A percentile compares a stretch with the other conserved stretches of the same genome.
These are phyloP conservation scores for Psittacula echo DNA, from an alignment of 2,797 vertebrate species.

Conservation along the genomic window DNA sequence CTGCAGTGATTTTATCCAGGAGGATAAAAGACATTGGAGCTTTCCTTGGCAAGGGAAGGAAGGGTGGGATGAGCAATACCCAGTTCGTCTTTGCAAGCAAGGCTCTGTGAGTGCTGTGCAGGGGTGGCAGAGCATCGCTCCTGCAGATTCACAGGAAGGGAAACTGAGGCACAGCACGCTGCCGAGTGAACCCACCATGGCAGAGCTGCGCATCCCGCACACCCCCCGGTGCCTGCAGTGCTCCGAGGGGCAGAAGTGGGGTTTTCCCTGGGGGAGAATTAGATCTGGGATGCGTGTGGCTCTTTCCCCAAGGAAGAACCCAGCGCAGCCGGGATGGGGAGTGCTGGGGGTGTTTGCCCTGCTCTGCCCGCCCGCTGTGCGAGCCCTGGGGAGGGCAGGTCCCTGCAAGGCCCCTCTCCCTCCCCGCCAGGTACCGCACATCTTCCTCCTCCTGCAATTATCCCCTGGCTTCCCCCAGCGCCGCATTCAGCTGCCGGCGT, in stretches of 20 bases:
- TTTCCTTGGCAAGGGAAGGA: background rate
- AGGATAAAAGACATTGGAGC: background rate
- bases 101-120: fast-evolving
- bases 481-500: background rate
- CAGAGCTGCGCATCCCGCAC: fast-evolving
- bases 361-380: background rate
- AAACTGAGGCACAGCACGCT: background rate
- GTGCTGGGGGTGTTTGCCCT: background rate
- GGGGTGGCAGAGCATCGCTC: fast-evolving
- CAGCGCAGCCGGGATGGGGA: fast-evolving
- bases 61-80: background rate
- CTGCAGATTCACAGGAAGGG: background rate
- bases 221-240: fast-evolving
- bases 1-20: background rate
- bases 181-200: fast-evolving
- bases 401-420: conserved; percentile 40
- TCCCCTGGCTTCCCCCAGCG: background rate
- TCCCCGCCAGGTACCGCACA: background rate
- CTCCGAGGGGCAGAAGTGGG: fast-evolving
- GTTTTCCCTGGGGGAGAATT: fast-evolving
- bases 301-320: background rate
- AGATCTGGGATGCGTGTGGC: fast-evolving
- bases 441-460: conserved; percentile 21
- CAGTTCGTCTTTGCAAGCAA: background rate
- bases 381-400: conserved; percentile 58